Percentiles rank a stretch among this genome's conserved stretches.
phyloP scores from a whole-genome alignment of 2,888 invertebrate genomes.

The Tachina lurida region DNA sequence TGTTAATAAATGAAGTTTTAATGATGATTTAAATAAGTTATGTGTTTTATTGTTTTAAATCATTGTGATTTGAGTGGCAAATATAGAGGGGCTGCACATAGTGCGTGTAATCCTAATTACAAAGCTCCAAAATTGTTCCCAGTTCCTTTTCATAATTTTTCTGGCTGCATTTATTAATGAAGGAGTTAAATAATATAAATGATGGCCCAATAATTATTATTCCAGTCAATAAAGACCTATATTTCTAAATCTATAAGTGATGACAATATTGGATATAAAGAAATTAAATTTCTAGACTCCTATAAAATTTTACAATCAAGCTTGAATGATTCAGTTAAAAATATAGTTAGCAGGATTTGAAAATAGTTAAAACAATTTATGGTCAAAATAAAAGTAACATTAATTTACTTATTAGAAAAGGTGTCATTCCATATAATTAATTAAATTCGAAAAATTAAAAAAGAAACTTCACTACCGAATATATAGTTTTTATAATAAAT shows the following conservation, averaged over 20 bases:
- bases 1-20: conserved; percentile 1
- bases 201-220: no score
- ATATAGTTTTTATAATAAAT: not conserved
- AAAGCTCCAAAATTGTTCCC: not conserved
- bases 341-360: no score
- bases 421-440: not conserved
- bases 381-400: no score
- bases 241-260: conserved; percentile 15
- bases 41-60: conserved; percentile 1
- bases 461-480: not conserved
- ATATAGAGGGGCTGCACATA: conserved; percentile 24
- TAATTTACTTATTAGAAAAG: no score
- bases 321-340: no score
- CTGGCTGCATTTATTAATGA: not conserved
- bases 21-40: not conserved
- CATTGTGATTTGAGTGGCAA: conserved; percentile 6
- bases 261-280: conserved; percentile 30
- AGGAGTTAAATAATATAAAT: no score
- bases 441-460: not conserved
- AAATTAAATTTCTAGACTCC: not conserved
- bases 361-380: no score
- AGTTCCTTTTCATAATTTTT: conserved; percentile 10
- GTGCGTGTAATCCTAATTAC: conserved; percentile 6
- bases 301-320: not conserved
- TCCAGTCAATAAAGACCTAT: no score